Percentiles rank a stretch among this genome's conserved stretches.
Conservation (phyloP, 2,797 vertebrate genomes). For the Crocidura indochinensis region DNA sequence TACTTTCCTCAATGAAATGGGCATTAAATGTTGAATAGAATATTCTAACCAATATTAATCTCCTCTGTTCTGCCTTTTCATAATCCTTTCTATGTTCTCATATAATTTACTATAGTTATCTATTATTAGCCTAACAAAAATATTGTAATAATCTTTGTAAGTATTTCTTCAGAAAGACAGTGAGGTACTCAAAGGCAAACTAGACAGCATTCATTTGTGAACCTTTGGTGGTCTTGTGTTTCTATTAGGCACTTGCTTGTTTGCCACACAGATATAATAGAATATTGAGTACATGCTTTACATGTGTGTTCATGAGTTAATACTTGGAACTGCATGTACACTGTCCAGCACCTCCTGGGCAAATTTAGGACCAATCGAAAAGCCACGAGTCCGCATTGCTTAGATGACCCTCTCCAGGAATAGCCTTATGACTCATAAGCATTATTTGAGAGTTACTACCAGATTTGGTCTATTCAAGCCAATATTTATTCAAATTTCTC, state of each 20-base stretch:
- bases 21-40: conserved; percentile 14
- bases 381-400: too few relatives aligned
- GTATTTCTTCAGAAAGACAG: conserved; percentile 28
- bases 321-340: too few relatives aligned
- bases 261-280: background rate
- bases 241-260: conserved; percentile 29
- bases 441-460: too few relatives aligned
- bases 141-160: background rate
- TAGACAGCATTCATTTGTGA: conserved; percentile 40
- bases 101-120: background rate
- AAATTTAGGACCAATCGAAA: too few relatives aligned
- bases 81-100: conserved; percentile 24
- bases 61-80: background rate
- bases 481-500: conserved; percentile 62
- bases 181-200: background rate
- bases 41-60: conserved; percentile 34
- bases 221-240: background rate
- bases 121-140: conserved; percentile 45
- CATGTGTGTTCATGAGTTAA: too few relatives aligned
- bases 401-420: too few relatives aligned
- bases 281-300: too few relatives aligned
- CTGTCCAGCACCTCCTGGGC: too few relatives aligned
- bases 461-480: conserved; percentile 22
- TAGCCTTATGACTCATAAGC: too few relatives aligned
- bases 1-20: background rate